A percentile compares a stretch with the other conserved stretches of the same genome.
phyloP scores from a whole-genome alignment of 2,797 vertebrate species.

The Sparus aurata region DNA sequence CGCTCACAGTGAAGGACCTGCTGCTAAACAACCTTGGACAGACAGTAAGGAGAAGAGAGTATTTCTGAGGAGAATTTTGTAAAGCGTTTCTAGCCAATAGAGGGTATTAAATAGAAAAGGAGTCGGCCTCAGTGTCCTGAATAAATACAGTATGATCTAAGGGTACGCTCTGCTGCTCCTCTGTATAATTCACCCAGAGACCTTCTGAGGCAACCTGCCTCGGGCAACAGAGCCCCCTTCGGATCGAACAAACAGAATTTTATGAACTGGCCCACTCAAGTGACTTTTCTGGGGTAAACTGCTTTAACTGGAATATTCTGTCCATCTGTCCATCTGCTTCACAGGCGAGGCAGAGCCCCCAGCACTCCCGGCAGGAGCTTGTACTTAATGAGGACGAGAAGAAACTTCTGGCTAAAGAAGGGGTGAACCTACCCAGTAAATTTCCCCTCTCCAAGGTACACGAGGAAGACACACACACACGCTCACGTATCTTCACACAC shows the following conservation, averaged over 20 bases:
- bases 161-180: not conserved
- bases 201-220: not conserved
- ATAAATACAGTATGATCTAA: slow-evolving; percentile 3
- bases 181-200: not conserved
- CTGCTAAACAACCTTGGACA: slow-evolving; percentile 85
- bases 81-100: not conserved
- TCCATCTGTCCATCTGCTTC: slow-evolving; percentile 56
- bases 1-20: slow-evolving; percentile 92
- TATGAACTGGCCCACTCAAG: not conserved
- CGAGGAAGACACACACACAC: slow-evolving; percentile 2
- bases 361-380: slow-evolving; percentile 88
- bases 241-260: slow-evolving; percentile 8
- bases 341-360: slow-evolving; percentile 73
- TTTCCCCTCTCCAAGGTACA: slow-evolving; percentile 95
- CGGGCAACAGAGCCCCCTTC: not conserved
- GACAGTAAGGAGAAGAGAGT: slow-evolving; percentile 56
- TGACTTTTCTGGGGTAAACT: slow-evolving; percentile 14
- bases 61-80: not conserved
- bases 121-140: not conserved
- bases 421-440: slow-evolving; percentile 89
- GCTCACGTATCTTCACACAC: slow-evolving; percentile 9
- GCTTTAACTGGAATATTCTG: slow-evolving; percentile 41
- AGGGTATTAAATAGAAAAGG: not conserved
- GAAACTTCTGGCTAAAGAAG: slow-evolving; percentile 94
- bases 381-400: slow-evolving; percentile 95